A percentile compares a stretch with the other conserved stretches of the same genome.
These are phyloP conservation scores for Dicrostonyx torquatus DNA, from an alignment of 2,797 vertebrate genomes.

Conservation along the genomic window DNA sequence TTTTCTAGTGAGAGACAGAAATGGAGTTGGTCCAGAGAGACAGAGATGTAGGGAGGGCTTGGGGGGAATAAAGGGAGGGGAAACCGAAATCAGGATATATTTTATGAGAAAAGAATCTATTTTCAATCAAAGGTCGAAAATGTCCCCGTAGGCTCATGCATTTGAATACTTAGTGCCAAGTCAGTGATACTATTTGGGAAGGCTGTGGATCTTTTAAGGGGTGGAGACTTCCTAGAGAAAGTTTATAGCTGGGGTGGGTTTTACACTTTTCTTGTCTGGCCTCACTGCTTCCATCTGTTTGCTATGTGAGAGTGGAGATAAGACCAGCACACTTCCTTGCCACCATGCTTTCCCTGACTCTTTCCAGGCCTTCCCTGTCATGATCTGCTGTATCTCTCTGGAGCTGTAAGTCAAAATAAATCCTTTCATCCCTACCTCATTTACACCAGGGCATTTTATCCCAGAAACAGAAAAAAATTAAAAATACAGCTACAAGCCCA, in stretches of 20 bases:
- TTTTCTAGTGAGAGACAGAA: background rate
- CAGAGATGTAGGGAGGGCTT: background rate
- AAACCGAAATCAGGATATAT: background rate
- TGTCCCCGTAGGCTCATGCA: background rate
- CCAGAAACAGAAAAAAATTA: background rate
- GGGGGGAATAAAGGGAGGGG: background rate
- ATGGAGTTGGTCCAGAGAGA: background rate
- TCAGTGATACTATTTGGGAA: background rate
- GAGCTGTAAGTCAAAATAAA: background rate
- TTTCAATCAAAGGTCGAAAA: background rate
- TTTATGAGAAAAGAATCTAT: background rate
- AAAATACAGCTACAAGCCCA: background rate
- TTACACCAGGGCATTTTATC: background rate
- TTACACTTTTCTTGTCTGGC: background rate
- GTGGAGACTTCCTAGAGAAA: background rate
- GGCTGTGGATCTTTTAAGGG: background rate
- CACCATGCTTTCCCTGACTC: background rate
- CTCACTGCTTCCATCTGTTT: background rate
- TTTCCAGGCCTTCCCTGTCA: background rate
- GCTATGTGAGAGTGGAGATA: too few species aligned
- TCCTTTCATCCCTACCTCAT: background rate
- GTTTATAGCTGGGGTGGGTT: too few species aligned
- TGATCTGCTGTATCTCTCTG: background rate
- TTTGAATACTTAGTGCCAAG: background rate
- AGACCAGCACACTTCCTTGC: background rate